Base-by-base conservation (phyloP, 2,888 invertebrate species). In the Acanthococcus lagerstroemiae region DNA sequence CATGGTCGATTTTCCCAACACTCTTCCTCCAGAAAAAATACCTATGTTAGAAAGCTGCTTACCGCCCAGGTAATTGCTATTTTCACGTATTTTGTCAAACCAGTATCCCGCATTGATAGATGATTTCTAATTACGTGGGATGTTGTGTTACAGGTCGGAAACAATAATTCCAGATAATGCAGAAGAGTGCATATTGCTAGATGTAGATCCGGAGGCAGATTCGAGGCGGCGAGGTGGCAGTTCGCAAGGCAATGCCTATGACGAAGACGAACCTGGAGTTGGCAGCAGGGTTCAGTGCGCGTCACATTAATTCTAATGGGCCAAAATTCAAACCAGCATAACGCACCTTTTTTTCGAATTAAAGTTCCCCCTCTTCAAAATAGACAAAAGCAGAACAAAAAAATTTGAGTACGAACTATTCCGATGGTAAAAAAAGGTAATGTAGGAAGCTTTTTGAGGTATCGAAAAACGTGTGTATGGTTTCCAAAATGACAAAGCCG, bases 1-100 rank as follows among this genome's bases (percentile, higher is more conserved):
- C 78, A 79, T 84, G 74, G 94, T 97, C 60, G 86, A 88, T 73
- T 96, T 96, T 81, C 91, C 91, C 1, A 81, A 84, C 70, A 76
- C 80, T 70, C 82, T 94, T 73, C 82, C 86, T 55, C 81, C 85
- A 54, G 83, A 86, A 74, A 79, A 86, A 73, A 82, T 93, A 75
- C 84, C 87, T 54, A 80, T 83, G 55, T 78, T 93, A 70, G 90
- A 92, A 77, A 83, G 84, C 73, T 87, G 89, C 74, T 79, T 92
- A 72, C 91, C 92, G 52, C 81, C 87, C 55, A 82, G 88, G 76
- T 85, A 84, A 55, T 44, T 54, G 12, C 37, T 7, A 37, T 37
- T 37, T 37, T 37, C 12, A 9, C 12, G 37, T 37, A 9, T 37
- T 37, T 56, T 25, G 7, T 17, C 27, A 19, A n/a, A 55, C 19